Evolutionary conservation across 1,140 invertebrate genomes (phyloP), one percentile per base, ranked within the genome.

Genomic region (Ceratina japonica): DNA sequence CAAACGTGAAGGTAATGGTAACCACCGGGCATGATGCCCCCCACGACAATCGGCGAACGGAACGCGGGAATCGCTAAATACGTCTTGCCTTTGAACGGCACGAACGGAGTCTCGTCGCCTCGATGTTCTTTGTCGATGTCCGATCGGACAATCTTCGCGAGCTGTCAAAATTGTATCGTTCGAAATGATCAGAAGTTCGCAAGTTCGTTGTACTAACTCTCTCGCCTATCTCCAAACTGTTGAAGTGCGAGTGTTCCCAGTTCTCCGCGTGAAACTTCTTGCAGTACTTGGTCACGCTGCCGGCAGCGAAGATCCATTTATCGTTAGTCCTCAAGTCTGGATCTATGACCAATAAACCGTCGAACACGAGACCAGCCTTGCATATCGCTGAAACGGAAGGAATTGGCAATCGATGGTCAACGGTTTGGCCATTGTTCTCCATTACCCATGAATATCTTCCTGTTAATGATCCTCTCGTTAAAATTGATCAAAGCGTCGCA

Each of bases 271-370:
- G 91, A 83, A 94, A 92, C 56, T 91, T 92, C 24, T 93, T 93
- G 1, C 94, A 93, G 84, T 95, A 95, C 64, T 93, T 92, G 2
- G 95, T 95, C 58, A 95, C 87, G 0, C 95, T 92, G 0, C 96
- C 96, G 31, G 95, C 96, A 2, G 94, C 96, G 79, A 94, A 94
- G 62, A 97, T 95, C 62, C 90, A 90, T 0, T 93, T 93, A 87
- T 97, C 96, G 89, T 95, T 96, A 0, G 96, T 97, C 58, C 94
- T 92, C 85, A 94, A 96, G 27, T 94, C 88, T 0, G 93, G 89
- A 82, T 95, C 94, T 58, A 97, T 95, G 2, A 97, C 94, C 44
- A 97, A 86, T 16, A 94, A 93, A 51, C 94, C 95, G 86, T 96
- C 95, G 90, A 95, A 97, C 3, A 96, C 94, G 12, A 97, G 87